Conservation (phyloP, 2,888 invertebrate species). For the Mythimna lalbum region DNA sequence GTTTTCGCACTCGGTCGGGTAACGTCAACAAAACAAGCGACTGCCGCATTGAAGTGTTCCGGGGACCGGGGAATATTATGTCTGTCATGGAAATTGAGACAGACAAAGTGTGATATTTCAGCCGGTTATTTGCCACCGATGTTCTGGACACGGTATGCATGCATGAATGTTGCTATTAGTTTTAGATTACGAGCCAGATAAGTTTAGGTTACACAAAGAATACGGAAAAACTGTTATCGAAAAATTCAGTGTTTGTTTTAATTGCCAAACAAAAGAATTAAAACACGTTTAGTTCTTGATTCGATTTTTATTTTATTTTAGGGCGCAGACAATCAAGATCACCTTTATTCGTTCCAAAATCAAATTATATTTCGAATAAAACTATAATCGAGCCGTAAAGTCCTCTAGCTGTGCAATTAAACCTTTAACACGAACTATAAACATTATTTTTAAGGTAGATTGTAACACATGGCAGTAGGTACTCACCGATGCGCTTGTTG, state of each 20-base stretch:
- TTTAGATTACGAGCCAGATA: constrained; percentile 30
- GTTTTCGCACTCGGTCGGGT: constrained; percentile 42
- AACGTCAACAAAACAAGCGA: constrained; percentile 64
- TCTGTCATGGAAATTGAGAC: constrained; percentile 47
- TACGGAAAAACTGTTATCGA: constrained; percentile 3
- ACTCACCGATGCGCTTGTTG: constrained; percentile 84
- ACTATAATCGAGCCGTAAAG: constrained; percentile 27
- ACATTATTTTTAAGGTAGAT: constrained; percentile 43
- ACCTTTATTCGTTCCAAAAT: constrained; percentile 5
- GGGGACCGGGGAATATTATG: constrained; percentile 46
- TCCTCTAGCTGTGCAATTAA: constrained; percentile 38
- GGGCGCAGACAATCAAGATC: neutral
- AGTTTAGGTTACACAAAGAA: constrained; percentile 29
- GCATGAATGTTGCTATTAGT: constrained; percentile 7
- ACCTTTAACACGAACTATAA: constrained; percentile 56
- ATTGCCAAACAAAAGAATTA: constrained; percentile 17
- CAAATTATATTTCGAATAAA: constrained; percentile 29
- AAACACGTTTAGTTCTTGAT: constrained; percentile 1
- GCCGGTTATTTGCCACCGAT: constrained; percentile 13
- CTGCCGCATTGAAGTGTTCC: constrained; percentile 57
- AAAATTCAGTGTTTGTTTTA: constrained; percentile 5
- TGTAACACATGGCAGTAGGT: neutral
- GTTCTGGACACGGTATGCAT: neutral
- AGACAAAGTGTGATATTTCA: constrained; percentile 44
- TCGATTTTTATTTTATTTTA: neutral